Base-by-base conservation (phyloP, 2,888 invertebrate genomes). In the Hypomecis atomaria region DNA sequence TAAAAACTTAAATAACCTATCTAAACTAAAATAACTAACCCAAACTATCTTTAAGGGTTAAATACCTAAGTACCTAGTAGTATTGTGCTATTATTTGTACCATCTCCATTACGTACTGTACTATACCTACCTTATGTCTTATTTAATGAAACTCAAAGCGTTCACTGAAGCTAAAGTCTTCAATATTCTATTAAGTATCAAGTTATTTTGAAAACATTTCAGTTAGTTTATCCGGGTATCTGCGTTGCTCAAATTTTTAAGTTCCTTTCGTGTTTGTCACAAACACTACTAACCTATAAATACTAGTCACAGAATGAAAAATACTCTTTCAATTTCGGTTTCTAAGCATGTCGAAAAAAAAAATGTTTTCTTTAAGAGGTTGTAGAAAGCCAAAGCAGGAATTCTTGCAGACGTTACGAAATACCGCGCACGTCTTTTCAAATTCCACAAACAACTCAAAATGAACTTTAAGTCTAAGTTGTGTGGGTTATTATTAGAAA, bases 371-470 rank as follows among this genome's bases (percentile, higher is more conserved):
- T 33, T 6, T 37, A 49, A 37, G 23, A 23, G 52, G 11, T 37
- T 11, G 10, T 23, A 11, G 54, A 54, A 54, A 42, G 42, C 23
- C 40, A 53, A 54, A 23, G 42, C n/a, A 54, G 11, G 54, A 54
- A 54, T 54, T 11, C 54, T 43, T 54, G 54, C 34, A 13, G 5
- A 11, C 11, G 43, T 43, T 54, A 5, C n/a, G n/a, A 40, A 34
- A 5, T 42, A 34, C 23, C 40, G 10, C 54, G n/a, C 11, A 10
- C 10, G 33, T 42, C 33, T 42, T 53, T 54, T 34, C n/a, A 43
- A 43, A 54, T 36, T n/a, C 13, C n/a, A 33, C 10, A 43, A 34
- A 54, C 11, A 11, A 54, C 34, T 34, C 6, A 43, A 54, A 54
- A 54, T 54, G 11, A 43, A 4, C 33, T 54, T 53, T 43, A 33